Base-by-base conservation (phyloP, 2,797 vertebrate genomes). In the Urophycis tenuis region DNA sequence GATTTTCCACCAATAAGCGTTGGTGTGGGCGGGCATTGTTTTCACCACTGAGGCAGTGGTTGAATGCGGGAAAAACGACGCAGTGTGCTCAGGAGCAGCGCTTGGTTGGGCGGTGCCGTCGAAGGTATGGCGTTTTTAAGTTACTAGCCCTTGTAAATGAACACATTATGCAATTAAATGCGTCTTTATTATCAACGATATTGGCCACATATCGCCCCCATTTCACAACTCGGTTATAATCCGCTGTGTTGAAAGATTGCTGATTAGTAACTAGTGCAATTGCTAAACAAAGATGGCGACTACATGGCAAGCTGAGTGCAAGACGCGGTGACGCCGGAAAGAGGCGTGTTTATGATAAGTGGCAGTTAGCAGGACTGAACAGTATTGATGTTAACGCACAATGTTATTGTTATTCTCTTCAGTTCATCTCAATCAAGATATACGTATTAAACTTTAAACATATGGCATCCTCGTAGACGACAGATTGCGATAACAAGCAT, bases 211-310 rank as follows among this genome's bases (percentile, higher is more conserved):
- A 31, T 22, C 3, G 12, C 0, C 0, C 1, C 0, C 0, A 1
- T 0, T 4, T 8, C 1, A 15, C 33, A 85, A 14, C 0, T 2
- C 6, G 0, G 0, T 0, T 74, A 1, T 33, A 35, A 0, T 4
- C 29, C 4, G 34, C 17, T 32, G 69, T 9, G 25, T 64, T 8
- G 29, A 25, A 22, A 25, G 60, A 25, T 76, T 75, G 77, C 78
- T 0, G 39, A 76, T 81, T 79, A 89, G 86, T 78, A 35, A 6
- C 1, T 15, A 82, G 85, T 89, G 86, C 85, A 74, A 22, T 45
- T 22, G 84, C 81, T 80, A 81, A 87, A 80, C 85, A 87, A 92
- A 92, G 86, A 92, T 92, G 92, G 92, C 90, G 86, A 35, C 81
- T n/a, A 29, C 14, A 0, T 36, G 72, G 77, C 72, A 25, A 77